Evolutionary conservation across 2,113 vertebrate species (phyloP).

Genomic region (Xenopus laevis): DNA sequence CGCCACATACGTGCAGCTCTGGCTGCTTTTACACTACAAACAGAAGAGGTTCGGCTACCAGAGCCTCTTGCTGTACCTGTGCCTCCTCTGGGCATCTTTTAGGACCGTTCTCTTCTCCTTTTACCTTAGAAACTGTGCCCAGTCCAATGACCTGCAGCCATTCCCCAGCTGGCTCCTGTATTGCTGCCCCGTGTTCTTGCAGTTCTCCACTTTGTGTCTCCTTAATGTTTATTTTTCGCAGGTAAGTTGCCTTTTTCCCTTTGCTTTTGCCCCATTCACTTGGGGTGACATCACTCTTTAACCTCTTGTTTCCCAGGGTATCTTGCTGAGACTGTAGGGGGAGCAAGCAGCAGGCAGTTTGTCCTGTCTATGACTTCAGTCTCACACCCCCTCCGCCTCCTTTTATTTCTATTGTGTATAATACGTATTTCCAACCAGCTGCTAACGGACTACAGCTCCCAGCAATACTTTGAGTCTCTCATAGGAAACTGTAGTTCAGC

Average conservation of each 20-base stretch:
- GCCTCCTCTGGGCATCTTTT: constrained; percentile 87
- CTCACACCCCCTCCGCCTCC: too few species aligned
- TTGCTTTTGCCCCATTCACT: not conserved
- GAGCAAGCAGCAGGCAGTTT: too few species aligned
- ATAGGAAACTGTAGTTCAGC: too few species aligned
- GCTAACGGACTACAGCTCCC: too few species aligned
- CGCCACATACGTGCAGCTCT: constrained; percentile 92
- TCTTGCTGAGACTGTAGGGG: too few species aligned
- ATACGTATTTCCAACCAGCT: too few species aligned
- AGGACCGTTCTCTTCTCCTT: constrained; percentile 90
- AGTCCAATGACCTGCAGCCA: constrained; percentile 79
- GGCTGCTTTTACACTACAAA: constrained; percentile 85
- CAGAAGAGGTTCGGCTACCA: constrained; percentile 88
- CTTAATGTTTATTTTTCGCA: constrained; percentile 94
- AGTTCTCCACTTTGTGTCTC: constrained; percentile 91
- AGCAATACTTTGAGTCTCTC: too few species aligned
- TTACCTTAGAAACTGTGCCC: constrained; percentile 82
- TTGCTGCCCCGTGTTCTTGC: constrained; percentile 88
- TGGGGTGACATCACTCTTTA: too few species aligned
- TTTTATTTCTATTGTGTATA: too few species aligned
- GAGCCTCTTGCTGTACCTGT: constrained; percentile 86
- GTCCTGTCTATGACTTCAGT: too few species aligned
- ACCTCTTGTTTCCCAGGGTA: too few species aligned
- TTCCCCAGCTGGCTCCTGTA: constrained; percentile 91
- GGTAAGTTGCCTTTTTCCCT: constrained; percentile 62